A percentile compares a stretch with the other conserved stretches of the same genome.
These are phyloP conservation scores for Patiria pectinifera DNA, from an alignment of 53 echinoderm and acorn worm genomes.

Conservation along the genomic window DNA sequence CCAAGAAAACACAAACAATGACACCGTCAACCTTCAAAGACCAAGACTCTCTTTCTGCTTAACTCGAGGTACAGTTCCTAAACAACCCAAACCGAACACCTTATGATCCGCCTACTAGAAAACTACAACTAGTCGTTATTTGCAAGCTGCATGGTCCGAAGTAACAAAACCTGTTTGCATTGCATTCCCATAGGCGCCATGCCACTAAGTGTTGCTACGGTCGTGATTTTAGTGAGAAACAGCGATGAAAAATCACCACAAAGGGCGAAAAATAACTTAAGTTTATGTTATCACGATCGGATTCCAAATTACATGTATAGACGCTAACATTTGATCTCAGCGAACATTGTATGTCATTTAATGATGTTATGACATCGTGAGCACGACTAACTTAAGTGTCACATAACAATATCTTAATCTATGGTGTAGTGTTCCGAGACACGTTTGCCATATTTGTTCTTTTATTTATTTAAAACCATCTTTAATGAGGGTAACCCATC, in stretches of 20 bases:
- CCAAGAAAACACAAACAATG: background rate
- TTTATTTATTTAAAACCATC: too few species aligned
- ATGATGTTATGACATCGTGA: too few species aligned
- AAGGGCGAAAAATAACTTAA: too few species aligned
- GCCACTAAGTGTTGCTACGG: conserved; percentile 6
- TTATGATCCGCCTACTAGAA: background rate
- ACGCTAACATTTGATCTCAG: too few species aligned
- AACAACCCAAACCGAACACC: background rate
- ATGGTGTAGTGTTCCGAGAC: too few species aligned
- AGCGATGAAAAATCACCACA: background rate
- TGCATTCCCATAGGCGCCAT: background rate
- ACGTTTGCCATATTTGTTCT: too few species aligned
- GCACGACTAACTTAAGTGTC: too few species aligned
- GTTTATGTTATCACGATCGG: too few species aligned
- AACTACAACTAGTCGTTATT: background rate
- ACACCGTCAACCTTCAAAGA: background rate
- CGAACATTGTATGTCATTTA: too few species aligned
- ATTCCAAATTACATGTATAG: too few species aligned
- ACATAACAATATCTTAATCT: too few species aligned
- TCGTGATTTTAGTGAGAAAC: background rate
- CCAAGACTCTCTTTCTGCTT: background rate
- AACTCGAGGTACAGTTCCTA: background rate
- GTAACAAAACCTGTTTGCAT: background rate
- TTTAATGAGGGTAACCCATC: too few species aligned
- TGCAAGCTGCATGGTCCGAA: background rate